Evolutionary conservation across 2,888 invertebrate genomes (phyloP).

Genomic region (Stenolophus ochropezus): DNA sequence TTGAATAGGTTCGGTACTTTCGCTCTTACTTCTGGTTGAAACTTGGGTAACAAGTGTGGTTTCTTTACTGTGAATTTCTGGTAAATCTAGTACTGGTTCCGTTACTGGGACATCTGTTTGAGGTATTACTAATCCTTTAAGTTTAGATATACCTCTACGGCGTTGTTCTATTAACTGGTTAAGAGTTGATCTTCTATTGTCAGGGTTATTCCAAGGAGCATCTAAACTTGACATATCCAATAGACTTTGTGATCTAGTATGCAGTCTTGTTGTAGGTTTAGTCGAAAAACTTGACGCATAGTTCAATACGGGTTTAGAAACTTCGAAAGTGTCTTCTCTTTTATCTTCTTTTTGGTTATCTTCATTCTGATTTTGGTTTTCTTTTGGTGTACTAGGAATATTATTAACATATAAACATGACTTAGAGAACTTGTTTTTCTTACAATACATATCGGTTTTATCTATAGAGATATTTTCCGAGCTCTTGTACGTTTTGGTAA

Average conservation of each 20-base stretch:
- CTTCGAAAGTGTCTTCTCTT: conserved; percentile 11
- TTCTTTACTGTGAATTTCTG: conserved; percentile 87
- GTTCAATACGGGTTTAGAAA: conserved; percentile 35
- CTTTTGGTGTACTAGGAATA: conserved; percentile 52
- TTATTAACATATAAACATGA: conserved; percentile 59
- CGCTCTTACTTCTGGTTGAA: conserved; percentile 68
- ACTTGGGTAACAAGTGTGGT: conserved; percentile 62
- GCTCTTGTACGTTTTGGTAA: conserved; percentile 61
- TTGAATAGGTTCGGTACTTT: conserved; percentile 63
- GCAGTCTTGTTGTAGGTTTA: conserved; percentile 66
- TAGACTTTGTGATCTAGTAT: conserved; percentile 74
- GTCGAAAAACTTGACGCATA: conserved; percentile 51
- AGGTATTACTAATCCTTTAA: conserved; percentile 92
- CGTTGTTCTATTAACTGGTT: conserved; percentile 85
- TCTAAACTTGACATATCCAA: conserved; percentile 71
- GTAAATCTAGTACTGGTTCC: conserved; percentile 81
- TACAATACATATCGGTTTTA: conserved; percentile 32
- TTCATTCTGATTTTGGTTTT: conserved; percentile 21
- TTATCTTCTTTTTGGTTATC: conserved; percentile 15
- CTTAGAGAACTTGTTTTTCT: conserved; percentile 54
- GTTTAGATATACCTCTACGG: conserved; percentile 86
- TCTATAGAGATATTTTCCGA: conserved; percentile 61
- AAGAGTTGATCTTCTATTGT: conserved; percentile 72
- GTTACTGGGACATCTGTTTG: conserved; percentile 77
- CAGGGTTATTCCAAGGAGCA: conserved; percentile 66